Percentiles rank a stretch among this genome's conserved stretches.
Conservation (phyloP, 2,888 invertebrate species). For the Eupeodes luniger region DNA sequence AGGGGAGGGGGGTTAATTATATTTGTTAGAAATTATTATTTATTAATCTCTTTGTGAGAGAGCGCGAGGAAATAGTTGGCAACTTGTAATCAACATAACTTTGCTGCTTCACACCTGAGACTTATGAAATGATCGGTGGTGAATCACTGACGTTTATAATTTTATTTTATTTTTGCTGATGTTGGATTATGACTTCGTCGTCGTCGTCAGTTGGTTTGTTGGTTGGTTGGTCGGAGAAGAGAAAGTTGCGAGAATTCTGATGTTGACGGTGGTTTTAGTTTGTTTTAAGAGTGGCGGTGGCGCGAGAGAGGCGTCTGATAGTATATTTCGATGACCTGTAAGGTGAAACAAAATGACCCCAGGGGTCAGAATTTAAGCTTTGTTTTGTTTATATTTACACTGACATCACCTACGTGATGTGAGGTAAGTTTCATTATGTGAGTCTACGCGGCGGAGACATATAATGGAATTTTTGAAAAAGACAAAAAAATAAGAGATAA, state of each 20-base stretch:
- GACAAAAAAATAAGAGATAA: background rate
- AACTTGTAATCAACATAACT: slow-evolving; percentile 66
- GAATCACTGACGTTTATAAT: slow-evolving; percentile 22
- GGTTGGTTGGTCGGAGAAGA: background rate
- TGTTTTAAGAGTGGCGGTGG: background rate
- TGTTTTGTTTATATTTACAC: slow-evolving; percentile 26
- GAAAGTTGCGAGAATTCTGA: slow-evolving; percentile 41
- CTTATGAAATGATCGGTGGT: slow-evolving; percentile 49
- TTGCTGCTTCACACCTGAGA: slow-evolving; percentile 46
- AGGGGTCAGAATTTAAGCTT: slow-evolving; percentile 8
- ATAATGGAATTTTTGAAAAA: slow-evolving; percentile 5
- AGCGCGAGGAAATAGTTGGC: slow-evolving; percentile 28
- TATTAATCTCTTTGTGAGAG: slow-evolving; percentile 33
- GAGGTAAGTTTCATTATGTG: background rate
- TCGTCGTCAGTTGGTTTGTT: too few species aligned
- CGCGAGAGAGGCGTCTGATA: background rate
- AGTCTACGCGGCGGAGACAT: background rate
- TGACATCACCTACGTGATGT: slow-evolving; percentile 47
- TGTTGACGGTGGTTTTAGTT: background rate
- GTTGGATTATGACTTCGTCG: background rate
- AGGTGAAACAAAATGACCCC: slow-evolving; percentile 18
- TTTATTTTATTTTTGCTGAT: background rate
- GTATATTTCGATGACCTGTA: slow-evolving; percentile 17
- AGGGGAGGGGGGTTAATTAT: slow-evolving; percentile 53
- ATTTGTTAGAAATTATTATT: slow-evolving; percentile 60